phyloP scores from a whole-genome alignment of 2,888 invertebrate species.

The Amphipyra berbera region DNA sequence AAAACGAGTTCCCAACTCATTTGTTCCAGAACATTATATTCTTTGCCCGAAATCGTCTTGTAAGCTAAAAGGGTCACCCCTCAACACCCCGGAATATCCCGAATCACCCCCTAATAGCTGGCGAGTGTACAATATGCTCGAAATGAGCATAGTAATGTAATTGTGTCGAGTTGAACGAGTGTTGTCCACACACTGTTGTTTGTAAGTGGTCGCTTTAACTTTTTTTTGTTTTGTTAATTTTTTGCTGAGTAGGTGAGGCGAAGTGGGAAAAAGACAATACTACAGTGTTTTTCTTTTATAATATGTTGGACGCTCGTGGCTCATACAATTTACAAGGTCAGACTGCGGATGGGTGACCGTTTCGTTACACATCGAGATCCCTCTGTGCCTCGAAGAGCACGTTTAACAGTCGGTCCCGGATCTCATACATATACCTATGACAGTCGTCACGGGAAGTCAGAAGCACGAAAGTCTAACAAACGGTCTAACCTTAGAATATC shows the following conservation, averaged over 20 bases:
- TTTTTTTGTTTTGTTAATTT: constrained; percentile 17
- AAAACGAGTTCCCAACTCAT: constrained; percentile 23
- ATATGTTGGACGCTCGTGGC: too few species aligned
- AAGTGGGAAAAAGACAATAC: not conserved
- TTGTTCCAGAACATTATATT: constrained; percentile 36
- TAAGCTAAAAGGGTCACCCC: constrained; percentile 23
- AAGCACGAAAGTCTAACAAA: too few species aligned
- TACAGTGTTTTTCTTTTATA: too few species aligned
- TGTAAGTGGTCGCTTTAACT: constrained; percentile 15
- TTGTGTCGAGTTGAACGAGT: constrained; percentile 37
- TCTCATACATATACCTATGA: too few species aligned
- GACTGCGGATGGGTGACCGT: too few species aligned
- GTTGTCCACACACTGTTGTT: constrained; percentile 30
- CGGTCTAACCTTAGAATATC: too few species aligned
- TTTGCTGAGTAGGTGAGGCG: constrained; percentile 22
- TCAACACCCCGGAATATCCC: too few species aligned
- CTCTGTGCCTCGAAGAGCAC: too few species aligned
- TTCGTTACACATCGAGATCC: too few species aligned
- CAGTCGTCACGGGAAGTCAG: too few species aligned
- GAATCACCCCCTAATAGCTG: not conserved
- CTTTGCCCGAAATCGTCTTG: constrained; percentile 41
- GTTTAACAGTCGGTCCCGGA: too few species aligned
- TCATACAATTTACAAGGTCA: too few species aligned
- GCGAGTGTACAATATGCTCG: constrained; percentile 20
- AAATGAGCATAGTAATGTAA: constrained; percentile 44